Evolutionary conservation across 2,797 vertebrate genomes (phyloP).

Genomic region (Labroides dimidiatus): DNA sequence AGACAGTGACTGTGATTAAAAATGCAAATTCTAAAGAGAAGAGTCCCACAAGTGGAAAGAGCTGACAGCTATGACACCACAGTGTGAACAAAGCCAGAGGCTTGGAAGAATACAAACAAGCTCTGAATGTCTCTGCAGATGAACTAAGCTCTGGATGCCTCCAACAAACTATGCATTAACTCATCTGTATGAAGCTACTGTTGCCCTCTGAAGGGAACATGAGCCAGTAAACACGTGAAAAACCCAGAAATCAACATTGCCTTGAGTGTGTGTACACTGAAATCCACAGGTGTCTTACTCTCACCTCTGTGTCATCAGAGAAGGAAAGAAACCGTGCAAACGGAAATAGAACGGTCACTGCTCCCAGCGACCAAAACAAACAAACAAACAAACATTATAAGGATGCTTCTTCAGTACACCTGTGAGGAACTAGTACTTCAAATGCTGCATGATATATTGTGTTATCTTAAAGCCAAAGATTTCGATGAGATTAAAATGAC

Average conservation of each 20-base stretch:
- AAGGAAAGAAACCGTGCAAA: too few relatives aligned
- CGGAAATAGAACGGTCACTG: too few relatives aligned
- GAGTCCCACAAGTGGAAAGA: slow-evolving; percentile 39
- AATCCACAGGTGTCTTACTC: slow-evolving; percentile 5
- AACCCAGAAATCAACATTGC: slow-evolving; percentile 38
- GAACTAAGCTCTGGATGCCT: too few relatives aligned
- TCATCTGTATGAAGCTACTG: slow-evolving; percentile 43
- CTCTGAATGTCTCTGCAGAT: slow-evolving; percentile 50
- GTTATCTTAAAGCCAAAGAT: too few relatives aligned
- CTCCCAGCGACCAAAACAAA: too few relatives aligned
- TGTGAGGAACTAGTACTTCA: too few relatives aligned
- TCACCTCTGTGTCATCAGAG: too few relatives aligned
- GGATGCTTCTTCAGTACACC: too few relatives aligned
- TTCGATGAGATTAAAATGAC: too few relatives aligned
- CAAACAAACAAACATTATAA: too few relatives aligned
- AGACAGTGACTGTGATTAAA: slow-evolving; percentile 46
- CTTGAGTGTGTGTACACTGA: slow-evolving; percentile 22
- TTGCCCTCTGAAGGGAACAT: slow-evolving; percentile 27
- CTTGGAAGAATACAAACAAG: slow-evolving; percentile 54
- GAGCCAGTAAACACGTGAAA: slow-evolving; percentile 34
- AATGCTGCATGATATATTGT: too few relatives aligned
- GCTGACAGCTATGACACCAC: slow-evolving; percentile 37
- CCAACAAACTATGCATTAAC: slow-evolving; percentile 57
- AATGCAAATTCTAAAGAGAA: slow-evolving; percentile 38
- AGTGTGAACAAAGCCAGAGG: slow-evolving; percentile 46